phyloP scores from a whole-genome alignment of 2,888 invertebrate genomes.

The Cylloceria caligata region DNA sequence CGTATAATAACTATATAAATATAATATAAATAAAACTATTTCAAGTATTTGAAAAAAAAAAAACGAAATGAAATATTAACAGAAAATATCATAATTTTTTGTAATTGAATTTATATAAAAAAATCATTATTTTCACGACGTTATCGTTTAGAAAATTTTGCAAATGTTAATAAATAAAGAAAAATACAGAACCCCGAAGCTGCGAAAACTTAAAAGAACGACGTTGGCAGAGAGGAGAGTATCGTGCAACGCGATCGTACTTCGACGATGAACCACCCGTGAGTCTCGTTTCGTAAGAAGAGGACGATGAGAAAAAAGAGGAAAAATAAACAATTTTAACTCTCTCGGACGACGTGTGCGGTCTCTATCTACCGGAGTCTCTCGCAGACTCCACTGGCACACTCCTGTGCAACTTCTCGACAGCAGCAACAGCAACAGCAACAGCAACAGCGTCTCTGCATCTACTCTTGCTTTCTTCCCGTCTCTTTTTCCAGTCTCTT shows the following conservation, averaged over 20 bases:
- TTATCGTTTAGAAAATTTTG: neutral
- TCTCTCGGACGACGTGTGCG: conserved; percentile 63
- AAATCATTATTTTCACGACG: too few relatives aligned
- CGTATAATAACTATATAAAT: too few relatives aligned
- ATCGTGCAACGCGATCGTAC: conserved; percentile 45
- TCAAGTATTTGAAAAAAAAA: too few relatives aligned
- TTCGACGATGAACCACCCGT: conserved; percentile 52
- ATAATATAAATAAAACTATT: too few relatives aligned
- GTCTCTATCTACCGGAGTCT: conserved; percentile 59
- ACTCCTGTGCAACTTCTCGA: conserved; percentile 38
- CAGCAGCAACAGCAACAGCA: conserved; percentile 38
- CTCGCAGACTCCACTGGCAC: conserved; percentile 54
- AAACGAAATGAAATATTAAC: too few relatives aligned
- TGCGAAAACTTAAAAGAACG: neutral
- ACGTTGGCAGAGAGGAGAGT: neutral
- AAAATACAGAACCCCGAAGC: neutral
- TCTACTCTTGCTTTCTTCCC: conserved; percentile 51
- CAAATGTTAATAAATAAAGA: conserved; percentile 2
- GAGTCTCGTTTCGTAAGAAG: conserved; percentile 47
- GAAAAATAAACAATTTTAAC: conserved; percentile 56
- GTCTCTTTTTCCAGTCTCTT: neutral
- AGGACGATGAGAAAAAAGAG: conserved; percentile 46
- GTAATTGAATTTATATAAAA: too few relatives aligned
- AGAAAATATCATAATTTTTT: too few relatives aligned
- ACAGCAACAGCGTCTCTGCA: conserved; percentile 39